A percentile compares a stretch with the other conserved stretches of the same genome.
Conservation (phyloP, 2,888 invertebrate species). For the Arrhopalites spinosus region DNA sequence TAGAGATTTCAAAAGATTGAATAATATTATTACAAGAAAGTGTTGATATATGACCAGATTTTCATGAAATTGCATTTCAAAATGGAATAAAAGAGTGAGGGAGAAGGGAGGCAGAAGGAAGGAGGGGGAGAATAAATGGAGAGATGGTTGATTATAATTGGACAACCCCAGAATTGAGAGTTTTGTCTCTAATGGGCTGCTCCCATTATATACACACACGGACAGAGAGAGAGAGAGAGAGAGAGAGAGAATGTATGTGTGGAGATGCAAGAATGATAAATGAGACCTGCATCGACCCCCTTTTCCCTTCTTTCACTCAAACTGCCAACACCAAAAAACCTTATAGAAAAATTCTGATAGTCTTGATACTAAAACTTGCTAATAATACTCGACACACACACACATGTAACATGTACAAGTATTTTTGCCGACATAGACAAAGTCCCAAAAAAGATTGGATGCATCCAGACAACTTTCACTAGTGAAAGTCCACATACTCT, state of each 20-base stretch:
- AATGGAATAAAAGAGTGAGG: no score
- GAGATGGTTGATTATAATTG: background rate
- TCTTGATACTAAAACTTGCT: background rate
- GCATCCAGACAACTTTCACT: background rate
- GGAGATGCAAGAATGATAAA: constrained; percentile 28
- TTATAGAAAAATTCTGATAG: background rate
- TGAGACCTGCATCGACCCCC: constrained; percentile 20
- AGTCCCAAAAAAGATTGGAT: background rate
- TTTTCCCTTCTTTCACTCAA: background rate
- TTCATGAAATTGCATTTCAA: no score
- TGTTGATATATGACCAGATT: no score
- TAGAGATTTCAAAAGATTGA: no score
- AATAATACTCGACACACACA: background rate
- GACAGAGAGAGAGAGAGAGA: background rate
- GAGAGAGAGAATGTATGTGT: background rate
- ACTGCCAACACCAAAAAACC: background rate
- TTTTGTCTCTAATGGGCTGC: constrained; percentile 2
- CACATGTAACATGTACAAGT: background rate
- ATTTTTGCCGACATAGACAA: background rate
- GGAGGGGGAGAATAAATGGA: background rate
- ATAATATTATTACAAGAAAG: no score
- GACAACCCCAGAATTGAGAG: background rate
- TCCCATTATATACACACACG: background rate
- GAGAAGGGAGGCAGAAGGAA: background rate
- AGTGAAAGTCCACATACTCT: no score